phyloP scores from a whole-genome alignment of 2,113 vertebrate genomes.

The Glaucidium brasilianum region DNA sequence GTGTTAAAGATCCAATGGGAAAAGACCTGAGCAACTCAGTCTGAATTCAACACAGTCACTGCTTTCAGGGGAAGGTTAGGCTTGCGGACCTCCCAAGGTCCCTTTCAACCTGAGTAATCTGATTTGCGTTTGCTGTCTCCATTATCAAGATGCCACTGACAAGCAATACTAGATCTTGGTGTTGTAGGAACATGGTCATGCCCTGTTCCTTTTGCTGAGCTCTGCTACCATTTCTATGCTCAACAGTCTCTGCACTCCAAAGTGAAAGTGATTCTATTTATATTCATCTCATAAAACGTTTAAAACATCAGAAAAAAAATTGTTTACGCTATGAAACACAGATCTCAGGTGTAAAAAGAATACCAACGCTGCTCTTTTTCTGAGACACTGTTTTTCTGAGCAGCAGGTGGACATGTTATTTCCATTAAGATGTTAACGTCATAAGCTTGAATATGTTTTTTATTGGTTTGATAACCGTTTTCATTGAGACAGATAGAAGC shows the following conservation, averaged over 20 bases:
- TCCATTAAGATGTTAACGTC: background rate
- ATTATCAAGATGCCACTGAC: background rate
- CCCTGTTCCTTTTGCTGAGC: background rate
- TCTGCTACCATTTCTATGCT: background rate
- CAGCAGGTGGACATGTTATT: background rate
- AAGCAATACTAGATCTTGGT: background rate
- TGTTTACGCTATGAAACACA: background rate
- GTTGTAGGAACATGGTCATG: background rate
- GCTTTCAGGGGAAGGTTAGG: background rate
- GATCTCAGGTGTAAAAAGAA: background rate
- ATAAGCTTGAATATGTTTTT: background rate
- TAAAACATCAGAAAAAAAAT: background rate
- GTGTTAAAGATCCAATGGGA: background rate
- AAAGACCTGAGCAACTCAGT: background rate
- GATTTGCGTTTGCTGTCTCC: background rate
- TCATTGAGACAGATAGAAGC: background rate
- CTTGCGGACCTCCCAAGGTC: background rate
- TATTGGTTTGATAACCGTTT: background rate
- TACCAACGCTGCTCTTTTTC: background rate
- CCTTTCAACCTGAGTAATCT: background rate
- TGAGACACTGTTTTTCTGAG: background rate
- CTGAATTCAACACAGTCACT: background rate
- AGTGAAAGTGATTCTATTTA: constrained; percentile 17
- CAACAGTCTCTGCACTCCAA: background rate
- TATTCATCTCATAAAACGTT: background rate